Percentiles rank a stretch among this genome's conserved stretches.
These are phyloP conservation scores for Oscheius sp. DNA, from an alignment of 2,888 invertebrate species.

Conservation along the genomic window DNA sequence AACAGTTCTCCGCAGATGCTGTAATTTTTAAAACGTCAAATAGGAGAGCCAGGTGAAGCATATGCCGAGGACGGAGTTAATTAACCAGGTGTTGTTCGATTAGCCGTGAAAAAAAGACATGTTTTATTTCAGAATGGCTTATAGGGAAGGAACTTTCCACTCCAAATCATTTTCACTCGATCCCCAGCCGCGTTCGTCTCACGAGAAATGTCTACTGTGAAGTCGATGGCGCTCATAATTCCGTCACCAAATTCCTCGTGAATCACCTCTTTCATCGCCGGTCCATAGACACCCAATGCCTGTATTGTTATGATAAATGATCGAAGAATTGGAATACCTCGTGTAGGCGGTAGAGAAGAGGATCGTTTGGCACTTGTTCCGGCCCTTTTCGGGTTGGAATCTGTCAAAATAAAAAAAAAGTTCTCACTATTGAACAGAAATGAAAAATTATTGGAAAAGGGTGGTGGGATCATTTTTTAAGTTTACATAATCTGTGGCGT, in stretches of 20 bases:
- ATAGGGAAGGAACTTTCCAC: conserved; percentile 27
- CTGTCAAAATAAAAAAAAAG: no score
- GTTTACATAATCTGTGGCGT: no score
- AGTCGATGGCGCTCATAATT: conserved; percentile 31
- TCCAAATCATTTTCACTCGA: conserved; percentile 26
- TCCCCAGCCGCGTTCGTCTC: conserved; percentile 15
- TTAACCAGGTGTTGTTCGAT: neutral
- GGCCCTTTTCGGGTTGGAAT: conserved; percentile 22
- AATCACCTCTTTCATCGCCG: conserved; percentile 21
- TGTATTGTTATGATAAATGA: neutral
- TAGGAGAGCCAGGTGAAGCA: no score
- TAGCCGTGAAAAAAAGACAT: neutral
- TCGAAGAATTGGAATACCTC: neutral
- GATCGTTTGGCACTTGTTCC: conserved; percentile 19
- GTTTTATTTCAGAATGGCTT: conserved; percentile 26
- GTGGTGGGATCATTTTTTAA: no score
- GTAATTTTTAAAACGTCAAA: neutral
- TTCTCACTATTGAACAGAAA: no score
- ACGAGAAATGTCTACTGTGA: neutral
- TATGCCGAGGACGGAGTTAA: neutral
- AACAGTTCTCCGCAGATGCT: no score
- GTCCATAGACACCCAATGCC: conserved; percentile 27
- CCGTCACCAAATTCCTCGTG: conserved; percentile 30
- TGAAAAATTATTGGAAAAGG: no score
- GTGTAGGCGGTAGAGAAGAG: conserved; percentile 15